Evolutionary conservation across 2,797 vertebrate genomes (phyloP).

Genomic region (Microchirus variegatus): DNA sequence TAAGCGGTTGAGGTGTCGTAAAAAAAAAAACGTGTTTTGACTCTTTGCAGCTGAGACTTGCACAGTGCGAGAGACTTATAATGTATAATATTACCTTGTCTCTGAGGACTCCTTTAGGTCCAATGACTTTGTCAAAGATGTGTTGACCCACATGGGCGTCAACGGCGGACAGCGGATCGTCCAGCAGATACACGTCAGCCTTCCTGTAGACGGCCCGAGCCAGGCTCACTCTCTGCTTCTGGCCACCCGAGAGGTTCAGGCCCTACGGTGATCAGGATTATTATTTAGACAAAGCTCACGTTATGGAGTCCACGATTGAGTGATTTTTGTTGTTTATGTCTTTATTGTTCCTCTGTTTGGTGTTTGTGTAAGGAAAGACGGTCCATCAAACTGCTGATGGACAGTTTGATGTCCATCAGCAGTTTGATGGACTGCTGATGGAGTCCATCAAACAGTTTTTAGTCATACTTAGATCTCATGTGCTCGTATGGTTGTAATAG

Average conservation of each 20-base stretch:
- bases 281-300: neutral
- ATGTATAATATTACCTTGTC: slow-evolving; percentile 89
- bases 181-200: slow-evolving; percentile 91
- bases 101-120: slow-evolving; percentile 89
- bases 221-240: slow-evolving; percentile 90
- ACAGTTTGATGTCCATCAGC: too few species aligned
- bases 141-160: slow-evolving; percentile 93
- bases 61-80: neutral
- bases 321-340: too few species aligned
- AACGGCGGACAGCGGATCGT: slow-evolving; percentile 93
- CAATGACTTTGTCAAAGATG: slow-evolving; percentile 92
- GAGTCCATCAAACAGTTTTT: too few species aligned
- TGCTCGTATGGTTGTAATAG: too few species aligned
- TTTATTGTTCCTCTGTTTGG: too few species aligned
- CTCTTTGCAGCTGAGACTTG: slow-evolving; percentile 9
- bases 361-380: too few species aligned
- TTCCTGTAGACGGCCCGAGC: slow-evolving; percentile 93
- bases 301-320: too few species aligned
- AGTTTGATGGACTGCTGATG: too few species aligned
- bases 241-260: slow-evolving; percentile 93
- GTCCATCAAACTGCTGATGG: too few species aligned
- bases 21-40: slow-evolving; percentile 36
- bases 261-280: slow-evolving; percentile 80
- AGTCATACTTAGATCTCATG: too few species aligned
- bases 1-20: slow-evolving; percentile 31